Evolutionary conservation across 2,797 vertebrate species (phyloP), one percentile per base, ranked within the genome.

Genomic region (Poecilia gillii): DNA sequence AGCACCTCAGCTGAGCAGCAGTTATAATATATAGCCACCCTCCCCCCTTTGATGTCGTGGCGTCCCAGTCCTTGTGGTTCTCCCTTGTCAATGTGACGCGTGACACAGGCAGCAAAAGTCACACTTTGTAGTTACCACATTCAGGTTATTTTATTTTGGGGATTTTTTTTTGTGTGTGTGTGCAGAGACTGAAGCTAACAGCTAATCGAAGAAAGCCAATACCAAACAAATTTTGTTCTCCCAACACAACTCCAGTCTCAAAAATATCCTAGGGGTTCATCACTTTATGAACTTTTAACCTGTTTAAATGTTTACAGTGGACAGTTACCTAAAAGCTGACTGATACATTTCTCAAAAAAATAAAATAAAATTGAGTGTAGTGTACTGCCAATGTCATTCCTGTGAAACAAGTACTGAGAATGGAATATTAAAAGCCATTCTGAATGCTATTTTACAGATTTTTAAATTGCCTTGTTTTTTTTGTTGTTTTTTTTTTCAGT

Each of bases 1-100:
- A 89, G 85, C 78, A 79, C 89, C 89, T 90, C 72, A 88, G 81
- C 83, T 71, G n/a, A 3, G 78, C 91, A 74, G 82, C 85, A 85
- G 81, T 80, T 83, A 72, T 91, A 93, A 90, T 92, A 77, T 85
- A 88, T 81, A 92, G 89, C 80, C 55, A 82, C 81, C 77, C 66
- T 72, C 57, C 80, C 83, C 71, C 78, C 28, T 55, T 80, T 84
- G 74, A 81, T 86, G 85, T 85, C 55, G 73, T 71, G 72, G 78
- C 66, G n/a, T 49, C 76, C 82, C 64, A 62, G 72, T 75, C 62
- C 25, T 72, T 43, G 75, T 68, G 86, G 74, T 83, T 82, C 79
- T 79, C 51, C 73, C 76, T 59, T 62, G 79, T 87, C 87, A 81
- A 70, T 62, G 74, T 71, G 64, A 83, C 76, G 82, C 78, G 82